Evolutionary conservation across 2,888 invertebrate species (phyloP).

Genomic region (Apantesis nais): DNA sequence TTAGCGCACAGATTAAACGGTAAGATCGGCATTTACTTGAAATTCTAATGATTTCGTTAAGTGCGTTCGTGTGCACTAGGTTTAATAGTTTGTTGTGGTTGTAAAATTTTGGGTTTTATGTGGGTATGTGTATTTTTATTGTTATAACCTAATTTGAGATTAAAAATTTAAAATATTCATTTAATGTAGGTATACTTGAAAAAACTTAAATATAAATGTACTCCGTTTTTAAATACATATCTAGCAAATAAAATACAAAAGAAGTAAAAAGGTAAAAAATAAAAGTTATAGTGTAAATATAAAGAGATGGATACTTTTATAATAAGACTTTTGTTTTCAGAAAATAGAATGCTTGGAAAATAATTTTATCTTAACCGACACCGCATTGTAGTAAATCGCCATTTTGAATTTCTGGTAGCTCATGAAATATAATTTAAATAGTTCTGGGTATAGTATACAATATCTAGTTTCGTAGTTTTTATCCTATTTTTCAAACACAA

Average conservation of each 20-base stretch:
- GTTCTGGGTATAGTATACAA: background rate
- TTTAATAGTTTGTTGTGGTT: slow-evolving; percentile 15
- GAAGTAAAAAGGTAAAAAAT: no score
- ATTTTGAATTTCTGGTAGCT: background rate
- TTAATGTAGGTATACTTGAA: background rate
- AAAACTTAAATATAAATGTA: background rate
- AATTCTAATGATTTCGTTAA: slow-evolving; percentile 14
- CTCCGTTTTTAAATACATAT: no score
- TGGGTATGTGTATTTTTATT: background rate
- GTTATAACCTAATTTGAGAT: background rate
- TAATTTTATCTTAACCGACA: background rate
- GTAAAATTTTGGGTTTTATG: slow-evolving; percentile 4
- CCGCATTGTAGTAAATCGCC: background rate
- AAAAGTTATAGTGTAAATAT: no score
- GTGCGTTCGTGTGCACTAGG: slow-evolving; percentile 12
- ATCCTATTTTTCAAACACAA: background rate
- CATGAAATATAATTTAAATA: background rate
- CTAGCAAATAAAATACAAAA: background rate
- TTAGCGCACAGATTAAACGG: slow-evolving; percentile 42
- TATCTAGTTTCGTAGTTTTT: background rate
- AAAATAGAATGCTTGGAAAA: background rate
- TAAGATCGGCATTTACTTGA: slow-evolving; percentile 22
- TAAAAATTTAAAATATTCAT: background rate
- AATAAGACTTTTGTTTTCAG: background rate
- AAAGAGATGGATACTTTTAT: no score